Evolutionary conservation across 2,113 vertebrate species (phyloP).

Genomic region (Hystrix brachyura): DNA sequence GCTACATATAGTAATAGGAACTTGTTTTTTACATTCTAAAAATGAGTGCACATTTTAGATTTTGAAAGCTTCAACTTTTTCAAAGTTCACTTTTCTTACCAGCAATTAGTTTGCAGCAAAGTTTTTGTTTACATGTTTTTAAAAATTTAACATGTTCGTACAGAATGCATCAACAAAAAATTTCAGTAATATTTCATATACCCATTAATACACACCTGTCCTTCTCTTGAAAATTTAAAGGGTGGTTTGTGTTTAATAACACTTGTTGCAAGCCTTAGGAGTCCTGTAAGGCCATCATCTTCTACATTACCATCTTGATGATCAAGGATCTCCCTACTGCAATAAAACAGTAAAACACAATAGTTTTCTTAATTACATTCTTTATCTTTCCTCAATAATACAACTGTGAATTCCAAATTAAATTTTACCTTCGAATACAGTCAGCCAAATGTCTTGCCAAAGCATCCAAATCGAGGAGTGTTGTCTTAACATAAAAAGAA

Average conservation of each 20-base stretch:
- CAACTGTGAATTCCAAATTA: neutral
- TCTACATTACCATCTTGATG: slow-evolving; percentile 97
- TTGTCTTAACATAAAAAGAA: slow-evolving; percentile 91
- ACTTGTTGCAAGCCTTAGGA: slow-evolving; percentile 96
- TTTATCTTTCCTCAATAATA: slow-evolving; percentile 8
- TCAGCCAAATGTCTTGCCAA: slow-evolving; percentile 98
- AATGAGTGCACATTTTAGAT: neutral
- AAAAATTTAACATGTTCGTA: slow-evolving; percentile 10
- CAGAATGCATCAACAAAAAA: neutral
- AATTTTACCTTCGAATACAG: slow-evolving; percentile 96
- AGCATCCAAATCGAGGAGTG: slow-evolving; percentile 97
- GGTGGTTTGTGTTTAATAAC: slow-evolving; percentile 99
- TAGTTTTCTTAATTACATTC: slow-evolving; percentile 1
- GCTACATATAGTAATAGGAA: neutral
- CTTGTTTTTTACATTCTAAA: slow-evolving; percentile 46
- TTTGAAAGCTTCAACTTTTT: slow-evolving; percentile 55
- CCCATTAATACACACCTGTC: slow-evolving; percentile 88
- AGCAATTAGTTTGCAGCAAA: slow-evolving; percentile 14
- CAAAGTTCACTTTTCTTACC: slow-evolving; percentile 4
- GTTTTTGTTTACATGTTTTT: neutral
- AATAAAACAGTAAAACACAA: slow-evolving; percentile 44
- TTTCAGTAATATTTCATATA: neutral
- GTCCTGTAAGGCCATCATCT: slow-evolving; percentile 97
- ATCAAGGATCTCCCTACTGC: slow-evolving; percentile 97
- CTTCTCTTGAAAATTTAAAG: slow-evolving; percentile 98